Percentiles rank a stretch among this genome's conserved stretches.
Conservation (phyloP, 2,113 vertebrate species). For the Poeciliopsis occidentalis region DNA sequence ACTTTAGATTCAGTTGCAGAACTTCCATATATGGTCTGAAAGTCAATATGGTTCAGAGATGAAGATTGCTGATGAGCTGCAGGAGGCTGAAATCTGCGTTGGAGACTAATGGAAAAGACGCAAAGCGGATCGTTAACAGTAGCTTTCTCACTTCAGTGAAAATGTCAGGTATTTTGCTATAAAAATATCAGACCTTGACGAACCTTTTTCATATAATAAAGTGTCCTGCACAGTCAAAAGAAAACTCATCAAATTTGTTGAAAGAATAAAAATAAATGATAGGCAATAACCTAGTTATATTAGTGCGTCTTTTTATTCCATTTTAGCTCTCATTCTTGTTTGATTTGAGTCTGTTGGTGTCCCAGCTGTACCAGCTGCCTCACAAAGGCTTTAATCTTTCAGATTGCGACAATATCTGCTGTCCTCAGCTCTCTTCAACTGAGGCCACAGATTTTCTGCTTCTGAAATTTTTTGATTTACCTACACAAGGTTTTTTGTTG, state of each 20-base stretch:
- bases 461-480: not conserved
- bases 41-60: not conserved
- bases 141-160: too few relatives aligned
- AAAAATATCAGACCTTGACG: not conserved
- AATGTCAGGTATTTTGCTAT: not conserved
- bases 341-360: not conserved
- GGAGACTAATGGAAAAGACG: not conserved
- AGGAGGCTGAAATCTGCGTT: not conserved
- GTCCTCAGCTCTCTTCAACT: not conserved
- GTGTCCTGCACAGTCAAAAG: not conserved
- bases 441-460: not conserved
- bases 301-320: too few relatives aligned
- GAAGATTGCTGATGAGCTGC: not conserved
- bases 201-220: not conserved
- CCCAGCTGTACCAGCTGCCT: not conserved
- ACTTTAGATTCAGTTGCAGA: constrained; percentile 22
- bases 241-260: not conserved
- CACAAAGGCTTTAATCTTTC: not conserved
- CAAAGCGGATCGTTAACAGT: not conserved
- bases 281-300: too few relatives aligned
- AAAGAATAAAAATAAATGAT: too few relatives aligned
- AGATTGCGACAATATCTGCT: not conserved
- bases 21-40: constrained; percentile 26
- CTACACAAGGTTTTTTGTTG: too few relatives aligned
- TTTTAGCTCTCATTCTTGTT: too few relatives aligned